Evolutionary conservation across 1,140 invertebrate species (phyloP), one percentile per base, ranked within the genome.

Genomic region (Brachystomella parvula): DNA sequence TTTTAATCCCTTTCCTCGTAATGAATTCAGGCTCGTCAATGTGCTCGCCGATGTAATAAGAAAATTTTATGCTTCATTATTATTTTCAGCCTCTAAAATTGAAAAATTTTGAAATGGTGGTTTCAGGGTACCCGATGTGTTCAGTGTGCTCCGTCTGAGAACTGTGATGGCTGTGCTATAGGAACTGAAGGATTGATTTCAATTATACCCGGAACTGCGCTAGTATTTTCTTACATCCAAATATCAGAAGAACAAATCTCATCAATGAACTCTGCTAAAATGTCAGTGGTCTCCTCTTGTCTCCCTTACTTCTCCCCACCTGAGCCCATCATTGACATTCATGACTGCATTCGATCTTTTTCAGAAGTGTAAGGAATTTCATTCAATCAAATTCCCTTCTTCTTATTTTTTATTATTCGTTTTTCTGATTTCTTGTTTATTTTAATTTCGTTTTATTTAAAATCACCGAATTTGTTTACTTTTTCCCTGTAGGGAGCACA

Each of bases 261-360:
- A n/a, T 21, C 29, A 33, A 47, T 73, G 3, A 56, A 73, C 24
- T 67, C 71, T 3, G n/a, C 44, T 17, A 63, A 68, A 35, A 73
- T 73, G 71, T 56, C 3, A 47, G 60, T 3, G 19, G 21, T 30
- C 30, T 26, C 26, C 31, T n/a, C n/a, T n/a, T n/a, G n/a, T n/a
- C n/a, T n/a, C 9, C n/a, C 12, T 39, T 26, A 9, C 9, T 62
- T 31, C 33, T 35, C 35, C 21, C 21, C 17, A 15, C 60, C 60
- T 28, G 71, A 73, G 24, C 71, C 68, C 32, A 74, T 80, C 81
- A 17, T 77, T 86, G 21, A 83, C 83, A 61, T 78, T 87, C 6
- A 85, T 71, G 85, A 87, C 72, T 88, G 86, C 75, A 79, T 88
- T 65, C 79, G 82, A 70, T 84, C 85, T 70, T 88, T 88, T 78